Conservation (phyloP, 2,113 vertebrate species). For the Oncorhynchus mykiss region DNA sequence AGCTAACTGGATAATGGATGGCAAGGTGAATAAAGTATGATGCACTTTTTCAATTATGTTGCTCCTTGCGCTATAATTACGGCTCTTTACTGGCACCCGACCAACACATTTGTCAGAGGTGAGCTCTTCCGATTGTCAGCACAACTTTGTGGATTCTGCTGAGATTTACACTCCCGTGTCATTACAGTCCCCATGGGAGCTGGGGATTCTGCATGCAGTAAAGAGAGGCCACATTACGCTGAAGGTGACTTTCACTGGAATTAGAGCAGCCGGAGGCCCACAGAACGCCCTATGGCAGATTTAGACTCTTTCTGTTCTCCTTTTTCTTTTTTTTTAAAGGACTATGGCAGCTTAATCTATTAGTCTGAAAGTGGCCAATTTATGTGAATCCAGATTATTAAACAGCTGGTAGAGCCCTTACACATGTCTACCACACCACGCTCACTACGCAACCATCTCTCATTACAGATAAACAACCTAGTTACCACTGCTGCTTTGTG, state of each 20-base stretch:
- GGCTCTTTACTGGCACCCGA: conserved; percentile 50
- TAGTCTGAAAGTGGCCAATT: conserved; percentile 76
- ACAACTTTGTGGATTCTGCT: conserved; percentile 64
- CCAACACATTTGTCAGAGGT: conserved; percentile 63
- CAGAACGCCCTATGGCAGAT: conserved; percentile 66
- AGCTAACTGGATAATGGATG: conserved; percentile 38
- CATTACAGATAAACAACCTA: conserved; percentile 35
- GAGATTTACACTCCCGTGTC: conserved; percentile 73
- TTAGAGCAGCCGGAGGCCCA: conserved; percentile 63
- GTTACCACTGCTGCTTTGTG: conserved; percentile 31
- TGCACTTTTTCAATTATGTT: conserved; percentile 57
- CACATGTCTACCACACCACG: conserved; percentile 48
- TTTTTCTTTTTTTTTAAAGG: conserved; percentile 35
- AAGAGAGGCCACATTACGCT: conserved; percentile 72
- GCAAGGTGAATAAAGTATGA: conserved; percentile 40
- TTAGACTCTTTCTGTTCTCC: conserved; percentile 67
- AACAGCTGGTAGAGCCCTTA: conserved; percentile 66
- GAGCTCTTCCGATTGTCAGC: conserved; percentile 55
- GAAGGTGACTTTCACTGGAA: conserved; percentile 83
- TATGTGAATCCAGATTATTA: conserved; percentile 71
- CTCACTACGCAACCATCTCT: conserved; percentile 28
- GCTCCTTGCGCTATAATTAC: conserved; percentile 68
- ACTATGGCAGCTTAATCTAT: conserved; percentile 72
- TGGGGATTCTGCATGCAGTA: conserved; percentile 73
- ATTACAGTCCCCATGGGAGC: conserved; percentile 66